A percentile compares a stretch with the other conserved stretches of the same genome.
Conservation (phyloP, 2,797 vertebrate species). For the Botia kubotai region DNA sequence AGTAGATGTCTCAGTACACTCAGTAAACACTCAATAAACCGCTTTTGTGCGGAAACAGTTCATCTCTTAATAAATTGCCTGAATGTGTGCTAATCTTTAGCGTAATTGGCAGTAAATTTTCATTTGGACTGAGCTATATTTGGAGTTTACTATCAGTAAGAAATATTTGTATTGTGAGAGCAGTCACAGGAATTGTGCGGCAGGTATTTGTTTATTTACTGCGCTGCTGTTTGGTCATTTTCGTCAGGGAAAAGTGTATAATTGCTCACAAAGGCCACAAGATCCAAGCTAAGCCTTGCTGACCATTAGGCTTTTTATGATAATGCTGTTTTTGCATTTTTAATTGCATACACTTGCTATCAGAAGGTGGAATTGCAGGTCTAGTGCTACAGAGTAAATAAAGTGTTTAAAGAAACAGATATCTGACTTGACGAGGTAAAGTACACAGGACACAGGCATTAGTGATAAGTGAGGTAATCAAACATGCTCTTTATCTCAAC, state of each 20-base stretch:
- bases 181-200: background rate
- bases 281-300: background rate
- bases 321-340: background rate
- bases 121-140: background rate
- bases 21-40: constrained; percentile 6
- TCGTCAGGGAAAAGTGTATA: too few species aligned
- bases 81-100: background rate
- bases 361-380: background rate
- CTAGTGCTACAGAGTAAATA: too few species aligned
- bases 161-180: background rate
- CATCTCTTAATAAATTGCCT: constrained; percentile 1
- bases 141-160: background rate
- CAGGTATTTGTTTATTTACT: background rate
- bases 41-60: constrained; percentile 11
- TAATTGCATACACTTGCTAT: background rate
- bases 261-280: background rate
- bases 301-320: background rate
- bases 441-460: background rate
- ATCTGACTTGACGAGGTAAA: background rate
- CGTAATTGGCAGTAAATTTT: background rate
- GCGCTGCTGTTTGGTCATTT: too few species aligned
- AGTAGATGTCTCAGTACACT: constrained; percentile 7
- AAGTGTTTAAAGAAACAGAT: background rate
- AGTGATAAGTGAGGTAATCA: constrained; percentile 15
- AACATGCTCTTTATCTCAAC: constrained; percentile 19